Conservation (phyloP, 2,888 invertebrate species). For the Elaeidobius kamerunicus region DNA sequence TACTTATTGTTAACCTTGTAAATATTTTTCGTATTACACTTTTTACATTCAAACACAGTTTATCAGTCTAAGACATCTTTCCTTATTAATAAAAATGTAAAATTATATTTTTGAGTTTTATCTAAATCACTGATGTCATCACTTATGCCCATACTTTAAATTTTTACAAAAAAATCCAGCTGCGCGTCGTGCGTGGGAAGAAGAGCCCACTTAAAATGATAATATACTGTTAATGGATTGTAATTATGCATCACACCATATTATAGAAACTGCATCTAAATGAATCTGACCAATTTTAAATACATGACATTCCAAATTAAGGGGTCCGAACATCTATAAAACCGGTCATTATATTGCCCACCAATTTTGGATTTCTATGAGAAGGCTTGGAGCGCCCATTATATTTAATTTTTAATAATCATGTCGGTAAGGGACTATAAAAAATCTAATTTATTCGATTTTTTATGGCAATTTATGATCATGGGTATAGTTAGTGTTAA, state of each 20-base stretch:
- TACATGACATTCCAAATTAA: slow-evolving; percentile 22
- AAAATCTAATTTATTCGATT: slow-evolving; percentile 19
- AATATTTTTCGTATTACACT: no score
- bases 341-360: slow-evolving; percentile 26
- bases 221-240: slow-evolving; percentile 11
- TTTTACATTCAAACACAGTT: no score
- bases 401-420: slow-evolving; percentile 27
- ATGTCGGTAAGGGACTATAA: slow-evolving; percentile 15
- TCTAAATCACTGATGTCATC: no score
- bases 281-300: slow-evolving; percentile 20
- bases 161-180: no score
- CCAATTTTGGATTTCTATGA: slow-evolving; percentile 15
- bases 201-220: background rate
- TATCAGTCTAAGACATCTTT: no score
- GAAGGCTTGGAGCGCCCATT: slow-evolving; percentile 17
- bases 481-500: slow-evolving; percentile 3
- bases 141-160: no score
- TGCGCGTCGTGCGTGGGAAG: background rate
- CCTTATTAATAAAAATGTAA: no score
- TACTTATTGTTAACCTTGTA: no score
- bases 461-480: slow-evolving; percentile 16
- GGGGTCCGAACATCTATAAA: slow-evolving; percentile 21
- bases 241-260: slow-evolving; percentile 6
- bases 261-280: slow-evolving; percentile 14
- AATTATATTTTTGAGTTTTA: no score